Conservation (phyloP, 2,113 vertebrate species). For the Neodontobutis hainanensis region DNA sequence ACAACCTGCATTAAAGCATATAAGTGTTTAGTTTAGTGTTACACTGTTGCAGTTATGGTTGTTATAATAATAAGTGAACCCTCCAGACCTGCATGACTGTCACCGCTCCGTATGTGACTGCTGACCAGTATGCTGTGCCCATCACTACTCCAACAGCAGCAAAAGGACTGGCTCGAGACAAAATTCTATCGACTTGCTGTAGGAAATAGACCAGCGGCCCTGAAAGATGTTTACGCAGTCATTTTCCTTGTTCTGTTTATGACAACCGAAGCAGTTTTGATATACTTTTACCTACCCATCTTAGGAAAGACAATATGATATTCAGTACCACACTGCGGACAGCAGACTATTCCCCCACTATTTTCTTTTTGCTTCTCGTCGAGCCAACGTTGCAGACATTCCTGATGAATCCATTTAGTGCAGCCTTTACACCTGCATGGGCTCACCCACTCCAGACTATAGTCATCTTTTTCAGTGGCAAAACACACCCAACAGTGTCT, state of each 20-base stretch:
- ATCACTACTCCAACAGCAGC: slow-evolving; percentile 77
- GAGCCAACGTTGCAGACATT: slow-evolving; percentile 82
- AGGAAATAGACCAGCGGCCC: slow-evolving; percentile 80
- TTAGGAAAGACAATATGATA: slow-evolving; percentile 80
- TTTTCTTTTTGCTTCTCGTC: slow-evolving; percentile 83
- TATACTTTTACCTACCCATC: slow-evolving; percentile 63
- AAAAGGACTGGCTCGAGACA: slow-evolving; percentile 78
- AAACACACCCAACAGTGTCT: slow-evolving; percentile 85
- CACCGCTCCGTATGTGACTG: slow-evolving; percentile 82
- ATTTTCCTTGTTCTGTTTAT: background rate
- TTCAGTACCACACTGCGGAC: slow-evolving; percentile 80
- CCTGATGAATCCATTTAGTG: slow-evolving; percentile 84
- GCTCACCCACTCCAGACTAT: slow-evolving; percentile 78
- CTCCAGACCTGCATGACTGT: slow-evolving; percentile 82
- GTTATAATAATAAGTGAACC: rapidly evolving
- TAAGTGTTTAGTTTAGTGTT: rapidly evolving
- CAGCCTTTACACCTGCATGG: slow-evolving; percentile 82
- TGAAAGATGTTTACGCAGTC: slow-evolving; percentile 26
- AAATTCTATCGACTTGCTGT: slow-evolving; percentile 74
- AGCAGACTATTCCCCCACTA: slow-evolving; percentile 67
- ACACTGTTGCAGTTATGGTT: background rate
- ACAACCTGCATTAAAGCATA: slow-evolving; percentile 67
- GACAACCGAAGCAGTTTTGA: background rate
- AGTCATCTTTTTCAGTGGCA: slow-evolving; percentile 78
- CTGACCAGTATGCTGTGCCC: slow-evolving; percentile 81